These are phyloP conservation scores for Catharus minimus DNA, from an alignment of 2,113 vertebrate genomes.

Conservation along the genomic window DNA sequence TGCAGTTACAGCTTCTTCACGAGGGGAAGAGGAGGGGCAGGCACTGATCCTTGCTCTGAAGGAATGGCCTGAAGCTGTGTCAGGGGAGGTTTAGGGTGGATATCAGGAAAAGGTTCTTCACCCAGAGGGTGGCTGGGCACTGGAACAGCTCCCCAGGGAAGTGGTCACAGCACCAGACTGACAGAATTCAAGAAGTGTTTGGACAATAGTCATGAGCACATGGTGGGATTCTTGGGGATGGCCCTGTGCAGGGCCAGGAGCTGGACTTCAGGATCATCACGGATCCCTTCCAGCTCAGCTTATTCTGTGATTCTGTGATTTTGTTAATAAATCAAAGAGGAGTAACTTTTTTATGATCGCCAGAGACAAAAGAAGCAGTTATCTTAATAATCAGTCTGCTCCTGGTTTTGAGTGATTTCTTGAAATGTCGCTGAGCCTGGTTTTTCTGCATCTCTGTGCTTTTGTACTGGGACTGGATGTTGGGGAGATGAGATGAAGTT, in stretches of 20 bases:
- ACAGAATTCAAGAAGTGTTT: background rate
- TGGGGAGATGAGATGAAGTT: background rate
- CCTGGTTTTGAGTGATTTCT: background rate
- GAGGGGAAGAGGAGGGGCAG: background rate
- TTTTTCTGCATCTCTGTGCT: background rate
- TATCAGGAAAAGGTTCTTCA: background rate
- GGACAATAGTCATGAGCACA: background rate
- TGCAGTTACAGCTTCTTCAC: background rate
- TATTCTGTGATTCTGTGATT: background rate
- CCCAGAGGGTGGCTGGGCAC: accelerated
- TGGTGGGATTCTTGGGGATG: background rate
- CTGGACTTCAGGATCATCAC: background rate
- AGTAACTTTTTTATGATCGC: background rate
- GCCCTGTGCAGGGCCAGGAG: background rate
- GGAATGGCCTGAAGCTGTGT: background rate
- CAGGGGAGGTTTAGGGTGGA: background rate
- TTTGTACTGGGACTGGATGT: background rate
- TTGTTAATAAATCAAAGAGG: background rate
- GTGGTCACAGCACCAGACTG: background rate
- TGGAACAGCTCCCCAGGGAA: background rate
- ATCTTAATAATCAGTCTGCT: background rate
- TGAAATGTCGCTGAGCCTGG: background rate
- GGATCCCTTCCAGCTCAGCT: background rate
- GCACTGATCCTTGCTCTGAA: no score
- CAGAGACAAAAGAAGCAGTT: background rate